Percentiles rank a stretch among this genome's conserved stretches.
Evolutionary conservation across 2,113 vertebrate genomes (phyloP).

Genomic region (Ctenomys sociabilis): DNA sequence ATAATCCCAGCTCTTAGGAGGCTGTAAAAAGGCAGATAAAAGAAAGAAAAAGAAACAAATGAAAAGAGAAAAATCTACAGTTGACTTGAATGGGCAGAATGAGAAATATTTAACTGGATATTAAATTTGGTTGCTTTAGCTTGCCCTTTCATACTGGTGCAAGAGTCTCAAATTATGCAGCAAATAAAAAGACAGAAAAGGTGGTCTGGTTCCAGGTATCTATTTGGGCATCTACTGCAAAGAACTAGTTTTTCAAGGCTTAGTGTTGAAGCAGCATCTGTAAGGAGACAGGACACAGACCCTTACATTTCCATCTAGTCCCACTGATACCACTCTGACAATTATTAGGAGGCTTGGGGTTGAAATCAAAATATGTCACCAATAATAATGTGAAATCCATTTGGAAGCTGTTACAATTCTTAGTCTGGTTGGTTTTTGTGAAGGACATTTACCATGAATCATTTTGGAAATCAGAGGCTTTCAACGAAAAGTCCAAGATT

Average conservation of each 20-base stretch:
- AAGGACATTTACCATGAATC: not conserved
- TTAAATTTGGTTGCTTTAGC: not conserved
- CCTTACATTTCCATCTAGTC: not conserved
- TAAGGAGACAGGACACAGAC: not conserved
- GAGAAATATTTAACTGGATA: not conserved
- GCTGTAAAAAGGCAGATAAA: not conserved
- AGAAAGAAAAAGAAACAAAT: not conserved
- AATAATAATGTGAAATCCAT: not conserved
- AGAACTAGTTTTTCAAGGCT: not conserved
- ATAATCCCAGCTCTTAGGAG: no score
- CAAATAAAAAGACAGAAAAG: not conserved
- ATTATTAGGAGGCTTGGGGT: not conserved
- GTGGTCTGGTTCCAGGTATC: not conserved
- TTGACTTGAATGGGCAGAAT: not conserved
- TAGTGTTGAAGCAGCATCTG: not conserved
- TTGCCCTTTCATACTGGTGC: not conserved
- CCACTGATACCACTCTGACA: not conserved
- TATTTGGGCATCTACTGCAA: not conserved
- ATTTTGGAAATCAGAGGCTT: not conserved
- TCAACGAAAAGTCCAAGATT: not conserved
- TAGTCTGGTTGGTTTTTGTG: not conserved
- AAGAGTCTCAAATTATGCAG: not conserved
- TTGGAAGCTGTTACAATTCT: slow-evolving; percentile 13
- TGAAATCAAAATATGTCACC: not conserved
- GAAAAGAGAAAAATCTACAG: not conserved